Evolutionary conservation across 1,140 invertebrate genomes (phyloP), one percentile per base, ranked within the genome.

Genomic region (Magallana angulata): DNA sequence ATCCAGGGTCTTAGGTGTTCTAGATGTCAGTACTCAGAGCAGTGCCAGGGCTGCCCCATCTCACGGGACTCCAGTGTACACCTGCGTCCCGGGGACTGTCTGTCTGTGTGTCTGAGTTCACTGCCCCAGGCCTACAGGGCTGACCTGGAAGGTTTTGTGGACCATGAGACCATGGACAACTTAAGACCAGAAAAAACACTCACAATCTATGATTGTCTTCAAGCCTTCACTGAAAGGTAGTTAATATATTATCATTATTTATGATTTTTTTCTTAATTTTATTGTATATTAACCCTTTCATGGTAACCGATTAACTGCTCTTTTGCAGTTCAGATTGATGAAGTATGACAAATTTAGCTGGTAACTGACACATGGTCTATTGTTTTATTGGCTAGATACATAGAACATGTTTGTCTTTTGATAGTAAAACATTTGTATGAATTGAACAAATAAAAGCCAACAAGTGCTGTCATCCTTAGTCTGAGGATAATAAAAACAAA

Each of bases 181-280:
- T 93, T 95, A 85, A 93, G 95, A 85, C 94, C 94, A 14, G 94
- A 94, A 84, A 95, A 96, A 92, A 95, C 95, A 14, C 94, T 96
- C 18, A 96, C 96, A 84, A 94, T 97, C 8, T 96, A 96, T 90
- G 96, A 97, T 91, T 97, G 97, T 93, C 95, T 97, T 87, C 95
- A 96, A 90, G 96, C 96, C 90, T 97, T 97, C 95, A 97, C 96
- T 93, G 96, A 97, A 92, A 94, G 93, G 94, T 94, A 81, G n/a
- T 62, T 82, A 0, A 9, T 18, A n/a, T 24, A 64, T 48, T 48
- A 48, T 48, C 2, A 48, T 48, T 48, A 48, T 48, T 24, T 48
- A 48, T 48, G 36, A 48, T 48, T 48, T 48, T 24, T 48, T 48
- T 48, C 36, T 48, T 48, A 48, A 48, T 24, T 24, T 24, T 24